Evolutionary conservation across 2,888 invertebrate genomes (phyloP), one percentile per base, ranked within the genome.

Genomic region (Cheilosia vernalis): DNA sequence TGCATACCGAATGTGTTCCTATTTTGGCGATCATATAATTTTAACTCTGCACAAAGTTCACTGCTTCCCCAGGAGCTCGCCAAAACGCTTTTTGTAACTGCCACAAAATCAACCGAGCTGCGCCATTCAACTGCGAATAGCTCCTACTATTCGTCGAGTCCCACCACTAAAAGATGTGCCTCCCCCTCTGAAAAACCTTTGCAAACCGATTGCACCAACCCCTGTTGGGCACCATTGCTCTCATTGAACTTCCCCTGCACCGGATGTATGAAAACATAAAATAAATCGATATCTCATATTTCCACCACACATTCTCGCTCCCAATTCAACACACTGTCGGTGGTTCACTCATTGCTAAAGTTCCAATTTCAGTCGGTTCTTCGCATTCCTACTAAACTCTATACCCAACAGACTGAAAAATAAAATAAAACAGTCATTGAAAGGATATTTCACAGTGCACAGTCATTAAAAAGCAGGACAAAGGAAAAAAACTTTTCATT

Each of bases 341-440:
- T 13, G 17, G 17, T 44, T 21, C 33, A 10, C 19, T 53, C 24
- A 61, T 9, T 61, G 74, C 21, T 30, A 51, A 72, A 77, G 85
- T 85, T 81, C 76, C 85, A 74, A 66, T 85, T 77, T 72, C 80
- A 81, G 66, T 77, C 72, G 66, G 81, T 81, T 63, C 76, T 81
- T 67, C 19, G 19, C 56, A 21, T 64, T 60, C 70, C 37, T 42
- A 55, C 40, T 61, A 49, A 2, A 17, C 40, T 69, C 72, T 21
- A 30, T 2, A 37, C 37, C 3, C 37, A 3, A 37, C 37, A 13
- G 37, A 37, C 37, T 37, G 37, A 27, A 27, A 27, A 27, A 27
- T 27, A 42, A n/a, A 47, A 9, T 63, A 73, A 49, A 61, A 9
- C 37, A 21, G 58, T 69, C 67, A 77, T 61, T 69, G 66, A 55